Evolutionary conservation across 2,797 vertebrate genomes (phyloP).

Genomic region (Tamandua tetradactyla): DNA sequence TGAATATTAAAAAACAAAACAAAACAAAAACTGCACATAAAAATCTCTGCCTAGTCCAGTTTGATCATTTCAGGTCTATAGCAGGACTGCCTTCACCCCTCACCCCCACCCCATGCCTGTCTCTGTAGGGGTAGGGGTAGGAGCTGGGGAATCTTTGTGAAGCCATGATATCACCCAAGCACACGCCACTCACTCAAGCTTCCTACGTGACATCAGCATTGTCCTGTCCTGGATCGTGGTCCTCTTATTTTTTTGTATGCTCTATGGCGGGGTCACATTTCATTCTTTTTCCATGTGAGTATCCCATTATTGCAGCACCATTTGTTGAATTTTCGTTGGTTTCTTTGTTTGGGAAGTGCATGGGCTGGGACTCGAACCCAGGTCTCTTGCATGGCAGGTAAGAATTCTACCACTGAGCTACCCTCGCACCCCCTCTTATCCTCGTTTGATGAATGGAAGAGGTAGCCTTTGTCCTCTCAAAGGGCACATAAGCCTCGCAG

Average conservation of each 20-base stretch:
- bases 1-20: conserved; percentile 34
- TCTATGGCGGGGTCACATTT: too few relatives aligned
- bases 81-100: neutral
- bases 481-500: neutral
- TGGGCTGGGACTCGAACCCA: too few relatives aligned
- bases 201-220: neutral
- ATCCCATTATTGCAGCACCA: too few relatives aligned
- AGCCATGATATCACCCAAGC: neutral
- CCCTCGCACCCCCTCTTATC: too few relatives aligned
- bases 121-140: rapidly evolving
- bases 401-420: too few relatives aligned
- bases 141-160: neutral
- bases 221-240: neutral
- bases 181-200: rapidly evolving
- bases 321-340: too few relatives aligned
- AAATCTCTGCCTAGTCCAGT: conserved; percentile 11
- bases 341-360: too few relatives aligned
- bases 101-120: neutral
- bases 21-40: neutral
- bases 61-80: neutral
- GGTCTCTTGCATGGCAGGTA: too few relatives aligned
- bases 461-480: neutral
- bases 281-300: too few relatives aligned
- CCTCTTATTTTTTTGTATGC: too few relatives aligned
- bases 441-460: neutral